phyloP scores from a whole-genome alignment of 1,140 invertebrate species.

The Bemisia tabaci region DNA sequence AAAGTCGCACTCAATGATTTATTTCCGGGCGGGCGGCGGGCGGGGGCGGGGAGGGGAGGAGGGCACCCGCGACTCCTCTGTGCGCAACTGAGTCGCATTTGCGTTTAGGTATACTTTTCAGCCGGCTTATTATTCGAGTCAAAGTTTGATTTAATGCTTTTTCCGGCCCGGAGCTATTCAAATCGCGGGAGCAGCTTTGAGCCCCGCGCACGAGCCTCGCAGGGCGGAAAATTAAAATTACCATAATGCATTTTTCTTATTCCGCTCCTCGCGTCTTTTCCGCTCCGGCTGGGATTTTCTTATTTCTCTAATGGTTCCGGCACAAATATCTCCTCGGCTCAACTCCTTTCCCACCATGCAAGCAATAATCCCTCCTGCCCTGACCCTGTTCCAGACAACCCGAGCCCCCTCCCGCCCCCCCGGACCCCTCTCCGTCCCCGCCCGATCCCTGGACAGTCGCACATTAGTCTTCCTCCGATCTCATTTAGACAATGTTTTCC shows the following conservation, averaged over 20 bases:
- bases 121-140: background rate
- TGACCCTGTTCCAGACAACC: too few species aligned
- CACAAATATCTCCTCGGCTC: background rate
- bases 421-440: too few species aligned
- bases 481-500: too few species aligned
- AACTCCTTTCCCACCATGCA: background rate
- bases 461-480: too few species aligned
- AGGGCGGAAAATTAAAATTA: background rate
- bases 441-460: too few species aligned
- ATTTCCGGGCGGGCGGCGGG: background rate
- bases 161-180: background rate
- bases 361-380: too few species aligned
- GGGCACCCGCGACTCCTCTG: background rate
- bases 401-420: too few species aligned
- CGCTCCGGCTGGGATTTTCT: background rate
- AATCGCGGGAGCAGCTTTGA: background rate
- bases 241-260: background rate
- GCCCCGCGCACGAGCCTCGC: background rate
- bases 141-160: background rate
- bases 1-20: background rate
- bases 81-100: background rate
- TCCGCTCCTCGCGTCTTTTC: background rate
- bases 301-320: background rate
- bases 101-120: background rate
- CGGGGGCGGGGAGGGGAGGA: too few species aligned